phyloP scores from a whole-genome alignment of 2,797 vertebrate species.

The Cyclopterus lumpus region DNA sequence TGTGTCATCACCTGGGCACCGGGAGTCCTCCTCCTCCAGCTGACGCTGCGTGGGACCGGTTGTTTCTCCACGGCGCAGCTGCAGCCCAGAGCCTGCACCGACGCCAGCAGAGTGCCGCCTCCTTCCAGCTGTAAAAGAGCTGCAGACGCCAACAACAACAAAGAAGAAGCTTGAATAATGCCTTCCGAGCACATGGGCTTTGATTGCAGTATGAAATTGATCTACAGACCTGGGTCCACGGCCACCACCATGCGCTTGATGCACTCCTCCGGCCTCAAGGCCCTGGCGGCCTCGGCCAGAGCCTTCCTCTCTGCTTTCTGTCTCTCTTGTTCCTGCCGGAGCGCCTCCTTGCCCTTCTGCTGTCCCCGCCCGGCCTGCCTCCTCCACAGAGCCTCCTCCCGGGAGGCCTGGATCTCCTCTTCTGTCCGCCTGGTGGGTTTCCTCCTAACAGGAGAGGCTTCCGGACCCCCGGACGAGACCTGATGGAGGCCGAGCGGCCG shows the following conservation, averaged over 20 bases:
- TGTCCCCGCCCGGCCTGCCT: slow-evolving; percentile 63
- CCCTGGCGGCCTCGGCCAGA: slow-evolving; percentile 77
- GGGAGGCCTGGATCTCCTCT: slow-evolving; percentile 62
- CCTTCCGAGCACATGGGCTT: not conserved
- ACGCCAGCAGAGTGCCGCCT: slow-evolving; percentile 85
- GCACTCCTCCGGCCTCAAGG: slow-evolving; percentile 88
- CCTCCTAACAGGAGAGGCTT: slow-evolving; percentile 47
- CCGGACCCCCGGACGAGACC: not conserved
- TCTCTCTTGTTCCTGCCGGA: slow-evolving; percentile 64
- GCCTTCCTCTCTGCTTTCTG: slow-evolving; percentile 79
- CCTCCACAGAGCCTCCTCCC: slow-evolving; percentile 65
- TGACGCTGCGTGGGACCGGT: slow-evolving; percentile 85
- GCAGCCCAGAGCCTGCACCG: slow-evolving; percentile 88
- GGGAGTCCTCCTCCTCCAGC: slow-evolving; percentile 85
- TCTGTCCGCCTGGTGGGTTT: slow-evolving; percentile 61
- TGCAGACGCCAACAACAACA: slow-evolving; percentile 46
- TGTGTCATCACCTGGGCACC: slow-evolving; percentile 69
- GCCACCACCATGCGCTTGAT: slow-evolving; percentile 87
- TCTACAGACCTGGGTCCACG: slow-evolving; percentile 87
- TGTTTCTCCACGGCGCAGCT: slow-evolving; percentile 88
- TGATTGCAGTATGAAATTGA: not conserved
- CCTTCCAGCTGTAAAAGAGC: slow-evolving; percentile 89
- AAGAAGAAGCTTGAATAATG: not conserved
- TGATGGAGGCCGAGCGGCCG: slow-evolving; percentile 3
- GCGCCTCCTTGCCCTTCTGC: slow-evolving; percentile 64